Conservation (phyloP, 2,113 vertebrate genomes). For the Vulpes ferrilata region DNA sequence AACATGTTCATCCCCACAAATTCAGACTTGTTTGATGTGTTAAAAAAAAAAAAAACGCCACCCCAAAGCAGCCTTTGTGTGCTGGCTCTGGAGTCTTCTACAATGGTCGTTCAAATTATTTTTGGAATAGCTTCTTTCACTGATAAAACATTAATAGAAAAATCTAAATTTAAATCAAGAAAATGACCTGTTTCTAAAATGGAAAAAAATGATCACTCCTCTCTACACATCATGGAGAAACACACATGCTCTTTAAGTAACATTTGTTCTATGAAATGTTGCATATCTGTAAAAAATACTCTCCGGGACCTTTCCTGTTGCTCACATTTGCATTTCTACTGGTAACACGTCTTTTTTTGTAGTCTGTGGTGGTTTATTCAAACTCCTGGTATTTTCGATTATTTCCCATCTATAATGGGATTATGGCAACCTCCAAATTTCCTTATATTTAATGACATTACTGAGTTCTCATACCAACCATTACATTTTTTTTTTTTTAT, state of each 20-base stretch:
- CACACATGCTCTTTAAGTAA: neutral
- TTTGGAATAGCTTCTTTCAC: conserved; percentile 15
- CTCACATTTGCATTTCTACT: neutral
- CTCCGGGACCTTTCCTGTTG: neutral
- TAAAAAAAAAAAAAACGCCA: neutral
- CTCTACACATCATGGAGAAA: neutral
- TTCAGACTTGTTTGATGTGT: neutral
- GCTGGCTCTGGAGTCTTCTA: neutral
- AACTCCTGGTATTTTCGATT: neutral
- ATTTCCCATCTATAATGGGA: neutral
- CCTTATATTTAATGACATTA: neutral
- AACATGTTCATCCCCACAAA: neutral
- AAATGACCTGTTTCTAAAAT: conserved; percentile 43
- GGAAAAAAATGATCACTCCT: neutral
- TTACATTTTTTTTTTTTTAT: neutral
- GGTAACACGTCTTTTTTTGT: neutral
- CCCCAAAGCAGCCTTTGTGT: neutral
- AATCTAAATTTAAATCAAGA: conserved; percentile 60
- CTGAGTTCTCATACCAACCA: neutral
- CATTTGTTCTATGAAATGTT: neutral
- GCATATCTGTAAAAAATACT: neutral
- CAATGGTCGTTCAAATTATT: conserved; percentile 54
- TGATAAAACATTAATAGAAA: conserved; percentile 31
- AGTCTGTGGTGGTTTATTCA: neutral
- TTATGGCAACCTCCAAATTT: neutral